Percentiles rank a stretch among this genome's conserved stretches.
phyloP scores from a whole-genome alignment of 2,888 invertebrate species.

The Mactromeris polynyma region DNA sequence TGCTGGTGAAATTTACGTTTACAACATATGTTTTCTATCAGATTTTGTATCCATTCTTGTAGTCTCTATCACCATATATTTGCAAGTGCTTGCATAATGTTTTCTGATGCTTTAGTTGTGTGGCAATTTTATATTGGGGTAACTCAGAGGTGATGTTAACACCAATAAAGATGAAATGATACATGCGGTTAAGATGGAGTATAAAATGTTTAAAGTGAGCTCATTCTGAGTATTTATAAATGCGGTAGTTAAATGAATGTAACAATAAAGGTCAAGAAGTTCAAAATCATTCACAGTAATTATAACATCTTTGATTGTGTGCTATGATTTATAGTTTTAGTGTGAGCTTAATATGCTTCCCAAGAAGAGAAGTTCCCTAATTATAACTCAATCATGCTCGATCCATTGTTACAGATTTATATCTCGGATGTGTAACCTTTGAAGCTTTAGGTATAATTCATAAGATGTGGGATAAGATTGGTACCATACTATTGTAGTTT shows the following conservation, averaged over 20 bases:
- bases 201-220: not conserved
- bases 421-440: not conserved
- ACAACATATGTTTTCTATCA: not conserved
- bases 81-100: not conserved
- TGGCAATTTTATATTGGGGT: not conserved
- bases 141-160: not conserved
- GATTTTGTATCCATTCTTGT: not conserved
- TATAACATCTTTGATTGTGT: not conserved
- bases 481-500: not conserved
- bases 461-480: not conserved
- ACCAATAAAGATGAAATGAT: not conserved
- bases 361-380: not conserved
- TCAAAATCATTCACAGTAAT: not conserved
- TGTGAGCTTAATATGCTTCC: not conserved
- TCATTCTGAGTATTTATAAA: not conserved
- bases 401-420: too few relatives aligned
- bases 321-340: not conserved
- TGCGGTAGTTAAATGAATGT: not conserved
- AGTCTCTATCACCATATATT: constrained; percentile 4
- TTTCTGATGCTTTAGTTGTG: not conserved
- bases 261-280: not conserved
- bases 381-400: not conserved
- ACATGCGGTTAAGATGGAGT: not conserved
- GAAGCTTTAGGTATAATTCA: not conserved
- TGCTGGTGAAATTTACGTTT: not conserved